Conservation (phyloP, 2,113 vertebrate genomes). For the Acrocephalus arundinaceus region DNA sequence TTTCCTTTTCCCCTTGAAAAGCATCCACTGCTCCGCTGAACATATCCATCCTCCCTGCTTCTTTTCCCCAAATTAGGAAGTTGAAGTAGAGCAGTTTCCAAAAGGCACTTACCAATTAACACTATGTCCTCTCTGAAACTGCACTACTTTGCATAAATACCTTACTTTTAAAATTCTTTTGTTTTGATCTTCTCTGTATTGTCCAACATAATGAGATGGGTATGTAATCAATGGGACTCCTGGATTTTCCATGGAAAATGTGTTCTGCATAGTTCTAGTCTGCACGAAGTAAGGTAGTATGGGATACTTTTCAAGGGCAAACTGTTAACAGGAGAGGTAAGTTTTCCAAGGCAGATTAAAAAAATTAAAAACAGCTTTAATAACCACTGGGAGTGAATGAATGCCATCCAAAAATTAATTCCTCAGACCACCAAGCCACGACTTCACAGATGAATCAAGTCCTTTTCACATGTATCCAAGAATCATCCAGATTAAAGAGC, state of each 20-base stretch:
- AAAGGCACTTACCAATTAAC: background rate
- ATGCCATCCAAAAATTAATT: background rate
- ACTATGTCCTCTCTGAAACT: background rate
- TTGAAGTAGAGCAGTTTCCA: background rate
- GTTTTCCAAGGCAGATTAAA: background rate
- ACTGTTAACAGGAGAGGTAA: background rate
- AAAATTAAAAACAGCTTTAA: conserved; percentile 8
- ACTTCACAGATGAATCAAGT: background rate
- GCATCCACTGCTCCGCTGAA: background rate
- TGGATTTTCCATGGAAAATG: background rate
- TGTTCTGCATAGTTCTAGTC: background rate
- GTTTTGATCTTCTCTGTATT: background rate
- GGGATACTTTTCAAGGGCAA: background rate
- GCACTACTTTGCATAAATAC: background rate
- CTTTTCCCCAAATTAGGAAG: background rate
- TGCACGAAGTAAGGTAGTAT: background rate
- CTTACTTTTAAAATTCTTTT: background rate
- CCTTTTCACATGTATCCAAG: background rate
- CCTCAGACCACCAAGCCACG: background rate
- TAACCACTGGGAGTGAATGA: background rate
- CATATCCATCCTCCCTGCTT: background rate
- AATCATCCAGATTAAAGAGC: background rate
- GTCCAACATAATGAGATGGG: background rate
- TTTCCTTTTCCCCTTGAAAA: background rate
- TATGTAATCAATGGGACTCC: background rate